Conservation (phyloP, 2,113 vertebrate genomes). For the Macrotis lagotis region DNA sequence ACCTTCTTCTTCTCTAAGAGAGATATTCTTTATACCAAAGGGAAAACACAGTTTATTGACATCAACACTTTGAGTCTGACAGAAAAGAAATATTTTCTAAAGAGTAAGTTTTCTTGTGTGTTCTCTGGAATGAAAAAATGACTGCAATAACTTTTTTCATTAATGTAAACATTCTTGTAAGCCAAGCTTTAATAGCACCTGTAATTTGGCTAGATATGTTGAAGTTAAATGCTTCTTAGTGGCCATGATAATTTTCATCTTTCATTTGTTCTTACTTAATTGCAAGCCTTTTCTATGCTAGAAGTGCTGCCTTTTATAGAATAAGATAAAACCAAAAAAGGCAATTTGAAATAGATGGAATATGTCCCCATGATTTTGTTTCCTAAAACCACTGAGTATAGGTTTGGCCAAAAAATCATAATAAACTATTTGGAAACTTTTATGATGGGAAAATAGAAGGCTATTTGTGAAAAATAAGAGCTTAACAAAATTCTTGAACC, state of each 20-base stretch:
- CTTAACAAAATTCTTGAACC: background rate
- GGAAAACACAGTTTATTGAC: background rate
- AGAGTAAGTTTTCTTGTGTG: constrained; percentile 18
- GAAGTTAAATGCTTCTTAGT: constrained; percentile 23
- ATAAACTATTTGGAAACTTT: constrained; percentile 56
- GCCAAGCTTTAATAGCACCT: constrained; percentile 28
- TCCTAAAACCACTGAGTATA: background rate
- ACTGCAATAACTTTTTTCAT: constrained; percentile 5
- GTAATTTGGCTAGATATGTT: constrained; percentile 33
- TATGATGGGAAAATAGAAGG: constrained; percentile 31
- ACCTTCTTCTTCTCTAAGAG: too few species aligned
- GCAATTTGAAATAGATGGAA: background rate
- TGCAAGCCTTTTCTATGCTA: constrained; percentile 34
- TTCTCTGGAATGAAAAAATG: too few species aligned
- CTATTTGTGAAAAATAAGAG: constrained; percentile 46
- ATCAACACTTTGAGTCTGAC: background rate
- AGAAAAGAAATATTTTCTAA: background rate
- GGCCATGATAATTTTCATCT: constrained; percentile 21
- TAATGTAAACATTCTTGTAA: background rate
- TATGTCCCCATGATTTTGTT: constrained; percentile 28
- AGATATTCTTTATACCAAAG: background rate
- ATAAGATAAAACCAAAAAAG: background rate
- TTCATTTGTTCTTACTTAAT: constrained; percentile 37
- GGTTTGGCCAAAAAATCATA: constrained; percentile 35
- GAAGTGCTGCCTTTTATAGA: background rate